Base-by-base conservation (phyloP, 2,888 invertebrate genomes). In the Aleiodes leptofemur region DNA sequence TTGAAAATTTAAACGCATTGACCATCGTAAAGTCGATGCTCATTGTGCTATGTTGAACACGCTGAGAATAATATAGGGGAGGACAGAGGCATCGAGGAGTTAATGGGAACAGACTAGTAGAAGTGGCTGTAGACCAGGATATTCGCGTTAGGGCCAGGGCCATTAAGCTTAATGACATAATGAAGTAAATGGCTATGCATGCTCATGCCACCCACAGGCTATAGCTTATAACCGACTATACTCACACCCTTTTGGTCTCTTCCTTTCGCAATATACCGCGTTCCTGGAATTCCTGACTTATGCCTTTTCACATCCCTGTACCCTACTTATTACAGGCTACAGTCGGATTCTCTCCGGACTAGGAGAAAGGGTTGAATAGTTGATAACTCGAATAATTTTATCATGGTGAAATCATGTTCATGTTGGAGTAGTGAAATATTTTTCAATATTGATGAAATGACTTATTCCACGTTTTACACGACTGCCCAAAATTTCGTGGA, bases 111-210 rank as follows among this genome's bases (percentile, higher is more conserved):
- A 76, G 81, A 79, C 77, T 76, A 72, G 53, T 59, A 38, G 78
- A 73, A 82, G 79, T 70, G 77, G 73, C 70, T 56, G 74, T 77
- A 64, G 78, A 73, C 66, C 64, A 71, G 74, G 57, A 72, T 61
- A 80, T 78, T 79, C 86, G 87, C 83, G 88, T 88, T 88, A 88
- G 87, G 86, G 85, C 86, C 85, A 85, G 87, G 86, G 85, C 89
- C 89, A 89, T 89, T 89, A 89, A 89, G 89, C 89, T 89, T 89
- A 89, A 89, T 89, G 89, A 89, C 89, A 89, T 89, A 89, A 89
- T 89, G 89, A 89, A 89, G 89, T 89, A 89, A 89, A 88, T 88
- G 88, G 88, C 88, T 87, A 87, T 85, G 86, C 88, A 88, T 86
- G 86, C 87, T 74, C 86, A 84, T 84, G 84, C 85, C 87, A 84